Evolutionary conservation across 1,140 invertebrate genomes (phyloP).

Genomic region (Diachasmimorpha longicaudata): DNA sequence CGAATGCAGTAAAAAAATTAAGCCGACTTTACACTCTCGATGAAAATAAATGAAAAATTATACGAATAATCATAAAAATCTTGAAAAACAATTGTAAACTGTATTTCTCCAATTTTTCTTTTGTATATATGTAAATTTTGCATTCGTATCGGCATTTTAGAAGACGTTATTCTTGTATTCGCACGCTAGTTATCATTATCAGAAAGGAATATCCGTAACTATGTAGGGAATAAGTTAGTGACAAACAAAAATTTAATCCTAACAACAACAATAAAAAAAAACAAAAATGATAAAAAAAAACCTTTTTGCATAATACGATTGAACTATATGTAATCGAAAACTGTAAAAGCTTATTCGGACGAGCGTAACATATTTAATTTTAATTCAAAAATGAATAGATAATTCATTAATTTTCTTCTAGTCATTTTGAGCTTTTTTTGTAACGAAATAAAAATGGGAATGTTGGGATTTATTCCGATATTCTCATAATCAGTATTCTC

Average conservation of each 20-base stretch:
- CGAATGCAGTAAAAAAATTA: neutral
- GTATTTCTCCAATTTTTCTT: slow-evolving; percentile 44
- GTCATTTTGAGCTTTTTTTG: slow-evolving; percentile 1
- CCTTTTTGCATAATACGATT: neutral
- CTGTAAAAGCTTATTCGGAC: slow-evolving; percentile 11
- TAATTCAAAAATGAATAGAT: neutral
- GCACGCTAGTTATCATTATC: slow-evolving; percentile 33
- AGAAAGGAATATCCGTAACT: slow-evolving; percentile 22
- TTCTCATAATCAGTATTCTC: slow-evolving; percentile 3
- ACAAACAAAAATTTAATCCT: neutral
- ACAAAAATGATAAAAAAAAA: slow-evolving; percentile 5
- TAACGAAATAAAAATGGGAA: neutral
- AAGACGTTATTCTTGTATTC: slow-evolving; percentile 45
- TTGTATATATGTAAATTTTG: slow-evolving; percentile 61
- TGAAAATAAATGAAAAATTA: neutral
- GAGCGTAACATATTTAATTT: neutral
- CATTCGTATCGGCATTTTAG: slow-evolving; percentile 50
- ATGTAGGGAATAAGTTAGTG: neutral
- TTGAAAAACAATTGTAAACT: neutral
- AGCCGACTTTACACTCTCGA: slow-evolving; percentile 9
- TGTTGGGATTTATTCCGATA: neutral
- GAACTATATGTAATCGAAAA: slow-evolving; percentile 1
- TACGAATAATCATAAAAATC: slow-evolving; percentile 5
- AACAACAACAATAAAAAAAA: neutral
- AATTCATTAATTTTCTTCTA: neutral